phyloP scores from a whole-genome alignment of 2,797 vertebrate species.

The Cephalopachus bancanus region DNA sequence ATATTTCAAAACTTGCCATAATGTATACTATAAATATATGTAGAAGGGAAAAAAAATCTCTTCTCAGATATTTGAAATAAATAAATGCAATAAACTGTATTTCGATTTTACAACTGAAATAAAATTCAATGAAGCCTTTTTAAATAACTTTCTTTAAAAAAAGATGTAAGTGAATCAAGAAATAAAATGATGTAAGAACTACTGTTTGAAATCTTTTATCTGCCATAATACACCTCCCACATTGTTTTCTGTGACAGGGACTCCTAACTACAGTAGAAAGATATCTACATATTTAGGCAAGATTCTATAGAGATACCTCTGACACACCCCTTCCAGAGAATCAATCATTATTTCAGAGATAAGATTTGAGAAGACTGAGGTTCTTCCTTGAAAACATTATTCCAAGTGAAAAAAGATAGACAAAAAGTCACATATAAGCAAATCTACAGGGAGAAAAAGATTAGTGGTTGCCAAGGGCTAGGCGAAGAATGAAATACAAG shows the following conservation, averaged over 20 bases:
- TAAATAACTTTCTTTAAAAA: no score
- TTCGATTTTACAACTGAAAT: neutral
- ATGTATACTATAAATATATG: neutral
- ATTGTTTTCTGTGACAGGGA: constrained; percentile 22
- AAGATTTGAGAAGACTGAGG: neutral
- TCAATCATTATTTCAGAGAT: neutral
- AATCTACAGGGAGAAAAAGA: neutral
- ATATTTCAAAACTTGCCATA: neutral
- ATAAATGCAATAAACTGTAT: neutral
- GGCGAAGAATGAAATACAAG: neutral
- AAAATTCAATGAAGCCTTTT: no score
- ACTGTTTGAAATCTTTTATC: neutral
- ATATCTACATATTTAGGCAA: neutral
- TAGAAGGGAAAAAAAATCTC: neutral
- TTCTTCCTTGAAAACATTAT: constrained; percentile 43
- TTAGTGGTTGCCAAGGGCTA: neutral
- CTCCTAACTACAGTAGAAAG: neutral
- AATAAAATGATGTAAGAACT: no score
- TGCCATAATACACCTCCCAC: neutral
- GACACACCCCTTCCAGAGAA: neutral
- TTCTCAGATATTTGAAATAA: neutral
- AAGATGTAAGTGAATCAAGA: no score
- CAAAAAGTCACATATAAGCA: neutral
- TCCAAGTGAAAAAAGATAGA: neutral
- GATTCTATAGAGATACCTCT: constrained; percentile 16